Percentiles rank a stretch among this genome's conserved stretches.
phyloP scores from a whole-genome alignment of 2,888 invertebrate species.

The Pterostichus madidus region DNA sequence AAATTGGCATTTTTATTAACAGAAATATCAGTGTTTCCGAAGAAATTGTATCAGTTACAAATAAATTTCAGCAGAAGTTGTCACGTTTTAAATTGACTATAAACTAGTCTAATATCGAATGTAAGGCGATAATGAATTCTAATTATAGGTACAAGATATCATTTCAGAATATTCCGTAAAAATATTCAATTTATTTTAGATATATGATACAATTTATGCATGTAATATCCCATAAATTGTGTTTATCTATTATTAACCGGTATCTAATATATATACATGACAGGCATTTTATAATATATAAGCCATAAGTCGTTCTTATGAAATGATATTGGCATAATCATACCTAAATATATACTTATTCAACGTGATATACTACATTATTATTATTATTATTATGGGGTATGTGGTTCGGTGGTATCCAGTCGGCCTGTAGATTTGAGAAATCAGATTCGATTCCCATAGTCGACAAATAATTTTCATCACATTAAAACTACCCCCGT shows the following conservation, averaged over 20 bases:
- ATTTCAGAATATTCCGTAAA: constrained; percentile 2
- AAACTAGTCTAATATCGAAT: neutral
- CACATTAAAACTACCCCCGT: no score
- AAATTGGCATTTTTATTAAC: no score
- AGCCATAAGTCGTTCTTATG: neutral
- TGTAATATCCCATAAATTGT: constrained; percentile 5
- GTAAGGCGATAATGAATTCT: neutral
- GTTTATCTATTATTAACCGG: neutral
- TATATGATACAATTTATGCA: neutral
- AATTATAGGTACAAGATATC: neutral
- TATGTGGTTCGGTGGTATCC: no score
- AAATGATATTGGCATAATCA: neutral
- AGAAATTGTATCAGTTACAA: no score
- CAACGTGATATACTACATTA: neutral
- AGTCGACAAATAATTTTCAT: no score
- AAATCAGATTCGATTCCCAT: no score
- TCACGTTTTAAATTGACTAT: no score
- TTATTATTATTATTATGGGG: no score
- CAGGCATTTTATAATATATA: constrained; percentile 1
- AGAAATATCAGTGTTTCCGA: no score
- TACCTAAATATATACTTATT: constrained; percentile 10
- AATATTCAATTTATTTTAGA: constrained; percentile 5
- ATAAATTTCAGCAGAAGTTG: no score
- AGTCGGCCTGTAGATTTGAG: no score
- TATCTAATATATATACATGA: neutral